These are phyloP conservation scores for Baronia brevicornis DNA, from an alignment of 2,888 invertebrate species.

Conservation along the genomic window DNA sequence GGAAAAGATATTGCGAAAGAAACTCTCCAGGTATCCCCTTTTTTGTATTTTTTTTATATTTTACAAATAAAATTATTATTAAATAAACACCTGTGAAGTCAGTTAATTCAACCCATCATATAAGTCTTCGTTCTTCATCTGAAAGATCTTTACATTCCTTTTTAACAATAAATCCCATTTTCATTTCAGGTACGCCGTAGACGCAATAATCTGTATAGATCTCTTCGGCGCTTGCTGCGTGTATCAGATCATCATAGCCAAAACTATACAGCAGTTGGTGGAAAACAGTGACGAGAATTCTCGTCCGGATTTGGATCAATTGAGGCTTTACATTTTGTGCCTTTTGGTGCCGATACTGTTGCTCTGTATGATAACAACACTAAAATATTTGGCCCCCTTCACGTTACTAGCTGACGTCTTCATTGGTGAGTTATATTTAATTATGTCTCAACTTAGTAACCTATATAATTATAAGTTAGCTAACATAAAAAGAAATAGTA, in stretches of 20 bases:
- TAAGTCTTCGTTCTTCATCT: too few relatives aligned
- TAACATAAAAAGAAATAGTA: too few relatives aligned
- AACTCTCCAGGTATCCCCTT: too few relatives aligned
- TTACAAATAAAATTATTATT: too few relatives aligned
- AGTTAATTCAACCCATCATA: too few relatives aligned
- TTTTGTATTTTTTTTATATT: too few relatives aligned
- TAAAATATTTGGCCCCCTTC: constrained; percentile 64
- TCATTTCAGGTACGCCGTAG: constrained; percentile 45
- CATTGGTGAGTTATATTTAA: constrained; percentile 47
- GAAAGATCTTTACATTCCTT: too few relatives aligned
- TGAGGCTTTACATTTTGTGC: constrained; percentile 48
- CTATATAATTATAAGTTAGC: too few relatives aligned
- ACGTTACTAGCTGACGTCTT: constrained; percentile 55
- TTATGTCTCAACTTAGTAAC: too few relatives aligned
- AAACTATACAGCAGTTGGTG: constrained; percentile 50
- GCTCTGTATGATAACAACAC: constrained; percentile 61
- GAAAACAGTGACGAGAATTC: constrained; percentile 27
- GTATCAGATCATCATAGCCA: constrained; percentile 63
- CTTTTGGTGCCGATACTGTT: constrained; percentile 50
- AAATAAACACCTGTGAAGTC: too few relatives aligned
- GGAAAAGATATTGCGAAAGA: too few relatives aligned
- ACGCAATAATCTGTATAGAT: constrained; percentile 53
- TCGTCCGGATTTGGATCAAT: constrained; percentile 22
- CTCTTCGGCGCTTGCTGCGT: constrained; percentile 64
- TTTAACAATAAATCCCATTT: constrained; percentile 1